These are phyloP conservation scores for Hylaeus volcanicus DNA, from an alignment of 1,140 invertebrate species.

Conservation along the genomic window DNA sequence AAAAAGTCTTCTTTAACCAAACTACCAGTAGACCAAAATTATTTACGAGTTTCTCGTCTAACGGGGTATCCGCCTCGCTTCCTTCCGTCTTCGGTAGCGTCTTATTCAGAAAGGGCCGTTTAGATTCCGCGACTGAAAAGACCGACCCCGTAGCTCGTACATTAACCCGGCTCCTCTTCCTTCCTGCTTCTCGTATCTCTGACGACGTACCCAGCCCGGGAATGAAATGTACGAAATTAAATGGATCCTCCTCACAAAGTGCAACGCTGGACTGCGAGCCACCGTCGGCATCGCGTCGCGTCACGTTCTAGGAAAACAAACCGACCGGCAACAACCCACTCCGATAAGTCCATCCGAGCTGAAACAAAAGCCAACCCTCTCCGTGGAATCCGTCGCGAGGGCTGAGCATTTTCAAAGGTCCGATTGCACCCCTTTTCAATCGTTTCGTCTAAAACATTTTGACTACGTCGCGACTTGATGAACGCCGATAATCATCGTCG, in stretches of 20 bases:
- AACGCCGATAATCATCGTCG: neutral
- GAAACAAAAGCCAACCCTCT: slow-evolving; percentile 9
- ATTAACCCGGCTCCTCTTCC: slow-evolving; percentile 39
- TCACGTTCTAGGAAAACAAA: neutral
- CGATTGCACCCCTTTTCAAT: neutral
- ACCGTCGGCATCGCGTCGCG: neutral
- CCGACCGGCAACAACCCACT: slow-evolving; percentile 19
- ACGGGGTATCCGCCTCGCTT: slow-evolving; percentile 29
- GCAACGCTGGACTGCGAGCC: neutral
- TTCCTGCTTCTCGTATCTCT: slow-evolving; percentile 25
- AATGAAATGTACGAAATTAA: slow-evolving; percentile 46
- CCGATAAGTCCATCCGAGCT: slow-evolving; percentile 26
- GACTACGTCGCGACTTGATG: neutral
- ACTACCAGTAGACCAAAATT: slow-evolving; percentile 5
- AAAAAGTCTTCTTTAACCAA: slow-evolving; percentile 5
- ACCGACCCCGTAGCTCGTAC: slow-evolving; percentile 35
- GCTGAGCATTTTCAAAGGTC: too few species aligned
- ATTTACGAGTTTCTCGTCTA: slow-evolving; percentile 38
- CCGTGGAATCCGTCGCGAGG: too few species aligned
- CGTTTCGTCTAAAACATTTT: neutral
- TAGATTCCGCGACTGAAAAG: slow-evolving; percentile 34
- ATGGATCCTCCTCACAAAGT: slow-evolving; percentile 14
- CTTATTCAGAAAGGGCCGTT: slow-evolving; percentile 45
- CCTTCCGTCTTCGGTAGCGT: slow-evolving; percentile 35
- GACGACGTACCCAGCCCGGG: slow-evolving; percentile 33